Evolutionary conservation across 2,113 vertebrate species (phyloP), one percentile per base, ranked within the genome.

Genomic region (Gila orcuttii): DNA sequence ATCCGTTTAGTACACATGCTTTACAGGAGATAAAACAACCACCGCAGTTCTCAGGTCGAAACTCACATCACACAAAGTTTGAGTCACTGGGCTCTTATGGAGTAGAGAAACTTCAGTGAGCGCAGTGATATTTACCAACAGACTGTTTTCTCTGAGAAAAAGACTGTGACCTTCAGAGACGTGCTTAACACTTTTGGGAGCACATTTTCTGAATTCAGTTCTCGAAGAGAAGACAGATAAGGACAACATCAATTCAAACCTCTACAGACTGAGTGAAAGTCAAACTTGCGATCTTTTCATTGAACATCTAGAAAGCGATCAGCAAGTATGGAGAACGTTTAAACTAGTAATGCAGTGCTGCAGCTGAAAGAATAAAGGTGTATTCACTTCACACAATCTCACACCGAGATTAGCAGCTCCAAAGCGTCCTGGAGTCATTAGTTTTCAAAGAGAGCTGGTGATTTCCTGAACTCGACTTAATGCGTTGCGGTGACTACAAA

Each of bases 121-220:
- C 78, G 0, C 9, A 31, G 28, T 85, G 59, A 15, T 71, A 73
- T 59, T 69, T 86, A 66, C 47, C 47, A 81, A 73, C 66, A 66
- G 42, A 57, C 62, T 28, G 28, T 75, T 75, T 57, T 68, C 66
- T 62, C 66, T 8, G 39, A 78, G 87, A 79, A 73, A 75, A 66
- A 31, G 80, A 69, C 75, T 62, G 79, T 69, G 84, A 76, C 83
- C 84, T 88, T 88, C 81, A 69, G n/a, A 62, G 28, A 83, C 68
- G 7, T 11, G 60, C 60, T 68, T 60, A 23, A 73, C 42, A 39
- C 68, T 28, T 39, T 12, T 36, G 78, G 57, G 31, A 69, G 78
- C 9, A 68, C 73, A 85, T 71, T 64, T 69, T 78, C 21, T 69
- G 19, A 73, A 69, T 81, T 66, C 60, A 81, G 60, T 77, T 52